Conservation (phyloP, 2,113 vertebrate genomes). For the Psephotus haematonotus region DNA sequence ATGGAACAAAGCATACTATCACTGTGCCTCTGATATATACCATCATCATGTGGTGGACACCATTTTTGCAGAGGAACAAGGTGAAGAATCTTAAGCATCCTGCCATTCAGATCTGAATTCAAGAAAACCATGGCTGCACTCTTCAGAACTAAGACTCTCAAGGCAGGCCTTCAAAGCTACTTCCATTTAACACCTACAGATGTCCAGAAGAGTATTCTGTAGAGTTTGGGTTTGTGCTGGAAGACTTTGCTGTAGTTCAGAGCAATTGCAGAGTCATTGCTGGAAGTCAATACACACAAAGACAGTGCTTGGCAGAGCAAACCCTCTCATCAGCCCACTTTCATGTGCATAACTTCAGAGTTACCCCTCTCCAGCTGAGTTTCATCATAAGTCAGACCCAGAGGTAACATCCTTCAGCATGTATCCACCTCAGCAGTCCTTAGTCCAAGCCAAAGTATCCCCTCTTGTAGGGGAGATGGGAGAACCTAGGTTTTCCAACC, state of each 20-base stretch:
- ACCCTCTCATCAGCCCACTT: background rate
- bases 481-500: background rate
- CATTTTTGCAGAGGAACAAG: background rate
- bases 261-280: slow-evolving; percentile 2
- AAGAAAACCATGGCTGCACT: background rate
- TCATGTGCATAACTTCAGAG: background rate
- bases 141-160: background rate
- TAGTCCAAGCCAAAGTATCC: background rate
- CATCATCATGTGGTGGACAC: background rate
- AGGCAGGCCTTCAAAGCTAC: background rate
- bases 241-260: slow-evolving; percentile 12
- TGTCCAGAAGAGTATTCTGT: background rate
- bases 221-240: background rate
- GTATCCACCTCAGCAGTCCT: background rate
- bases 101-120: background rate
- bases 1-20: background rate
- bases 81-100: background rate
- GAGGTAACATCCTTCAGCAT: background rate
- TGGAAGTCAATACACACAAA: background rate
- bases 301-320: background rate
- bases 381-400: background rate
- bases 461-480: background rate
- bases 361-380: background rate
- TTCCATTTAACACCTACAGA: background rate
- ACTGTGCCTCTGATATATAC: background rate